Evolutionary conservation across 2,888 invertebrate species (phyloP), one percentile per base, ranked within the genome.

Genomic region (Alentia gelatinosa): DNA sequence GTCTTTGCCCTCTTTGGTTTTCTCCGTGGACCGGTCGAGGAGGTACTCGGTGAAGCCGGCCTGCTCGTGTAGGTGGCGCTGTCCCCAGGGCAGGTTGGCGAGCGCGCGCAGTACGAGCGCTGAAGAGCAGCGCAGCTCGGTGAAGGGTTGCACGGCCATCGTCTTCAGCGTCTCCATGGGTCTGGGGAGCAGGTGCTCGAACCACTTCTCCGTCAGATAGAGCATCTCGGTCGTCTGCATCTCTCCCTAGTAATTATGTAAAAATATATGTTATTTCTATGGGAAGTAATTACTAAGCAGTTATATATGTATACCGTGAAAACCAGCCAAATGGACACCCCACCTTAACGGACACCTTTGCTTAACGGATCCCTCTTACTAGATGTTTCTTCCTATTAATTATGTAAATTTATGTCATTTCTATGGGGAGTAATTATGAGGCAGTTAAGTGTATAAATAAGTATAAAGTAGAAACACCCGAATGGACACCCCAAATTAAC

Each of bases 1-100:
- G 95, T 98, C 97, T 95, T 97, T 98, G 89, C 97, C 97, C 88
- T 97, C 97, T 94, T 98, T 98, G 83, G 97, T 97, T 5, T 97
- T 96, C 94, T 98, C 98, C 0, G 97, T 96, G 89, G 97, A 96
- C 68, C 98, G 97, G 95, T 98, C 98, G 50, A 98, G 95, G 9
- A 98, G 96, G 95, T 97, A 98, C 96, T 98, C 98, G 23, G 98
- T 95, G 89, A 98, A 97, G 90, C 98, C 98, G 93, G 98, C 97
- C 91, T 97, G 97, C 93, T 97, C 96, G 93, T 97, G 97, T 50
- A 98, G 97, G 90, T 97, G 97, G 93, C 97, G 97, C 95, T 98
- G 97, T 33, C 98, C 98, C 98, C 98, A 99, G 0, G 96, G 96
- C 94, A 98, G 98, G 91, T 97, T 96, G 33, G 97, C 97, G 26